Evolutionary conservation across 2,888 invertebrate species (phyloP).

Genomic region (Drosophila anceps): DNA sequence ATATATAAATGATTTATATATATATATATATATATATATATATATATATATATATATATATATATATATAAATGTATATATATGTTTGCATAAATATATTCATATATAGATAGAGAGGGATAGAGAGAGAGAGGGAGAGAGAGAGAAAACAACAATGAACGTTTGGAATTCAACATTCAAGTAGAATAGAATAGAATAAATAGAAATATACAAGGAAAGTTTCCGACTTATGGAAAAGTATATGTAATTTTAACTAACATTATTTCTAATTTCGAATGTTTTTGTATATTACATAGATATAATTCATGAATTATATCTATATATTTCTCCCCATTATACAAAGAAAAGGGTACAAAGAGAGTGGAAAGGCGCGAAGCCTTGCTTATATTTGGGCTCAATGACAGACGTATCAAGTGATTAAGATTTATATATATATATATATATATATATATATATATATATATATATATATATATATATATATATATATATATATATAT

Average conservation of each 20-base stretch:
- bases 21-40: conserved; percentile 4
- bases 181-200: not conserved
- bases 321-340: not conserved
- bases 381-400: not conserved
- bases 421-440: not conserved
- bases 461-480: too few species aligned
- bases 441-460: too few species aligned
- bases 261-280: not conserved
- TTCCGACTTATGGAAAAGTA: not conserved
- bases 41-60: not conserved
- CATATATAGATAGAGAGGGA: not conserved
- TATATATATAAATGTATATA: too few species aligned
- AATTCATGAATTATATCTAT: too few species aligned
- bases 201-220: not conserved
- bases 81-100: too few species aligned
- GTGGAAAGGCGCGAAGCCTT: not conserved
- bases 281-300: too few species aligned
- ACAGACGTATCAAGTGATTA: not conserved
- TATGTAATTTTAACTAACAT: not conserved
- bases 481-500: too few species aligned
- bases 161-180: not conserved
- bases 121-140: not conserved
- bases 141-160: not conserved
- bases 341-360: not conserved
- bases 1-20: not conserved